Conservation (phyloP, 2,113 vertebrate species). For the Planiliza haematocheilus region DNA sequence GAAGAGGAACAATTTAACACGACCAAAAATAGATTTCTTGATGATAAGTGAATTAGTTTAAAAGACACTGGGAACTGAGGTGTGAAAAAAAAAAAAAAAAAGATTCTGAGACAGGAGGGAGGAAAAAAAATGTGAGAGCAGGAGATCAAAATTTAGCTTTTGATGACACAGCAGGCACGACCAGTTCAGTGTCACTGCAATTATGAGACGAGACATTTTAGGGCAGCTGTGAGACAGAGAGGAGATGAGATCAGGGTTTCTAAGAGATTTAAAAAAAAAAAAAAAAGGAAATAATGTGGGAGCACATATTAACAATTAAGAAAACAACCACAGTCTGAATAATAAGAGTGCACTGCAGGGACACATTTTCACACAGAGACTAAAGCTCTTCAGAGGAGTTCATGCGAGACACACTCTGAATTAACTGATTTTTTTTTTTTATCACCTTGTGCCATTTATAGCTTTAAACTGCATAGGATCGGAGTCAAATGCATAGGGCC, state of each 20-base stretch:
- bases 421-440: conserved; percentile 4
- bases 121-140: conserved; percentile 7
- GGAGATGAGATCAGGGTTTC: conserved; percentile 15
- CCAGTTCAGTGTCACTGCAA: conserved; percentile 15
- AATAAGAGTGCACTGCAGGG: not conserved
- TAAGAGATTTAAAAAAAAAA: conserved; percentile 19
- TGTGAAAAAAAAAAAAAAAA: conserved; percentile 7
- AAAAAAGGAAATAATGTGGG: not conserved
- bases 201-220: conserved; percentile 23
- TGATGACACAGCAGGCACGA: conserved; percentile 5
- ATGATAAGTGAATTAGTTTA: not conserved
- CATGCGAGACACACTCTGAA: not conserved
- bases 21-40: not conserved
- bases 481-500: conserved; percentile 28
- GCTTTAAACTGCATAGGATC: too few species aligned
- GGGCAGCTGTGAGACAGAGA: conserved; percentile 1
- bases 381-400: not conserved
- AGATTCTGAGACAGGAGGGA: not conserved
- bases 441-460: too few species aligned
- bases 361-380: not conserved
- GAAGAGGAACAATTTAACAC: not conserved
- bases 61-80: conserved; percentile 3
- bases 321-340: conserved; percentile 12
- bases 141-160: conserved; percentile 10
- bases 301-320: conserved; percentile 22